Conservation (phyloP, 2,888 invertebrate genomes). For the Ariolimax columbianus region DNA sequence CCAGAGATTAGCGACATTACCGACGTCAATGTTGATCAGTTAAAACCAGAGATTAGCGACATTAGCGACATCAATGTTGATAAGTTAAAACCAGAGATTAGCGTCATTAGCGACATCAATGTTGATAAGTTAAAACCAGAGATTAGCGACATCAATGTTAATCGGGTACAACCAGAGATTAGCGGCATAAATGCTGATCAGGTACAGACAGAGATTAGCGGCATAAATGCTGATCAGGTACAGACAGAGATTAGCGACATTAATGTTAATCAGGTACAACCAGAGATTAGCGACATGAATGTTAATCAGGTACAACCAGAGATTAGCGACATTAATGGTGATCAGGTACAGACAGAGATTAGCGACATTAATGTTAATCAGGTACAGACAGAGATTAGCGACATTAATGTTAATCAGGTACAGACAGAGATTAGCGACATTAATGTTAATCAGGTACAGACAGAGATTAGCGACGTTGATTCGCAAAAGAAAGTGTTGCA, state of each 20-base stretch:
- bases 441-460: too few relatives aligned
- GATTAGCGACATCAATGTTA: neutral
- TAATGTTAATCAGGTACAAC: too few relatives aligned
- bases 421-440: neutral
- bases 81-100: neutral
- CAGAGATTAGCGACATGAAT: too few relatives aligned
- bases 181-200: neutral
- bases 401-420: neutral
- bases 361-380: neutral
- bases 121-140: neutral
- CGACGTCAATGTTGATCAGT: too few relatives aligned
- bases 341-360: neutral
- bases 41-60: too few relatives aligned
- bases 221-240: neutral
- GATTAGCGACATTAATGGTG: too few relatives aligned
- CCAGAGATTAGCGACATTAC: too few relatives aligned
- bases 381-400: neutral
- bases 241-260: neutral
- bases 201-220: neutral
- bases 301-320: too few relatives aligned
- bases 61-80: too few relatives aligned
- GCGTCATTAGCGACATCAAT: neutral
- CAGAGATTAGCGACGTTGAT: neutral
- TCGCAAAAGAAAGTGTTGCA: neutral
- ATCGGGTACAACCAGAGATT: neutral